A percentile compares a stretch with the other conserved stretches of the same genome.
These are phyloP conservation scores for Thermophis baileyi DNA, from an alignment of 2,113 vertebrate species.

Conservation along the genomic window DNA sequence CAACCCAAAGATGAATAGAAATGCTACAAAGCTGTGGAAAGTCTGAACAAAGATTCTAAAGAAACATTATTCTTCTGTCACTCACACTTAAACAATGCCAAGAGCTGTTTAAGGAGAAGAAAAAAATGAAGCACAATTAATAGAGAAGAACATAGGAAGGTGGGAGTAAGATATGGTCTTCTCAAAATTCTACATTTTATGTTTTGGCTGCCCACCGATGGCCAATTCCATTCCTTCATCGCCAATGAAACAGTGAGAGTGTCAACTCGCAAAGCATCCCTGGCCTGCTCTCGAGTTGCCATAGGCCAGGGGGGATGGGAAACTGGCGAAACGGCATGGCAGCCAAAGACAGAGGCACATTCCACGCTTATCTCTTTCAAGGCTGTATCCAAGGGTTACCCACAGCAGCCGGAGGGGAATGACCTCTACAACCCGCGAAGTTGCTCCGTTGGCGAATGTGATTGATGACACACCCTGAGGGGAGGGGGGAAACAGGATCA, in stretches of 20 bases:
- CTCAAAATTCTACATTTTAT: background rate
- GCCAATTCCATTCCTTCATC: background rate
- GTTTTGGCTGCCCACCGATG: background rate
- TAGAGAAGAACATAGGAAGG: background rate
- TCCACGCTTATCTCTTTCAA: too few species aligned
- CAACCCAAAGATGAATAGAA: background rate
- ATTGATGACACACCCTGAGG: too few species aligned
- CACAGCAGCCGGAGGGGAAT: too few species aligned
- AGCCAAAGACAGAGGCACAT: too few species aligned
- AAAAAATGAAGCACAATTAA: background rate
- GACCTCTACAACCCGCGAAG: too few species aligned
- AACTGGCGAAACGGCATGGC: too few species aligned
- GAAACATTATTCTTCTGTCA: background rate
- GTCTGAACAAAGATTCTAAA: background rate
- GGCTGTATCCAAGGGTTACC: too few species aligned
- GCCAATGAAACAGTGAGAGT: background rate
- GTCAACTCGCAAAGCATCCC: too few species aligned
- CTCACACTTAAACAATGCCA: background rate
- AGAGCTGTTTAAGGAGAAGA: background rate
- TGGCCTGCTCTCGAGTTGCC: too few species aligned
- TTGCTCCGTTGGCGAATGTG: too few species aligned
- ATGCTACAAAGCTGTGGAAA: background rate
- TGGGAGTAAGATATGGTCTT: background rate
- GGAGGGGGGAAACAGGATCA: too few species aligned
- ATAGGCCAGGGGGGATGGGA: too few species aligned